Evolutionary conservation across 2,888 invertebrate genomes (phyloP).

Genomic region (Margaritifera margaritifera): DNA sequence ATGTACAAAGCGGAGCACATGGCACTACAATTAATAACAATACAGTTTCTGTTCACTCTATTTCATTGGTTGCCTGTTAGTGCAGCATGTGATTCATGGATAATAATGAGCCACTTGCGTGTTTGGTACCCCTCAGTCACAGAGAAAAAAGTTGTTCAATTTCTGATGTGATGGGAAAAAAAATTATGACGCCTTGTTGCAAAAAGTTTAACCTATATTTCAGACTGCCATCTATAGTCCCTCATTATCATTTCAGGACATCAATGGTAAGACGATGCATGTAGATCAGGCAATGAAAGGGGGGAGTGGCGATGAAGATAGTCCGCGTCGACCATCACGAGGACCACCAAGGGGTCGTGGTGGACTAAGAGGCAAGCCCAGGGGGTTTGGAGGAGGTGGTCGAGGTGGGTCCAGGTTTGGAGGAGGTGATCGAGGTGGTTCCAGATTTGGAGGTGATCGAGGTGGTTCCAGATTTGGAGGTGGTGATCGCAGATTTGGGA

Average conservation of each 20-base stretch:
- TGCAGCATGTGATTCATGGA: no score
- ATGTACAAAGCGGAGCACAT: no score
- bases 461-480: slow-evolving; percentile 29
- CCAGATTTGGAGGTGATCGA: slow-evolving; percentile 6
- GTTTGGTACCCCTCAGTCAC: no score
- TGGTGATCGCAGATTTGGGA: slow-evolving; percentile 3
- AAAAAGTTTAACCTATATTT: not conserved
- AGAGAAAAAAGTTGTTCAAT: no score
- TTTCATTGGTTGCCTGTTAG: no score
- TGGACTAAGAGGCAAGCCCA: slow-evolving; percentile 8
- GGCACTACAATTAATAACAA: no score
- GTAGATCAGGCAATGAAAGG: slow-evolving; percentile 52
- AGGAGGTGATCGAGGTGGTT: slow-evolving; percentile 23
- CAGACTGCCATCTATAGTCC: not conserved
- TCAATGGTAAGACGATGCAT: slow-evolving; percentile 52
- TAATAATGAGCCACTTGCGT: no score
- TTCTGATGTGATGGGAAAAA: no score
- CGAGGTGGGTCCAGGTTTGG: slow-evolving; percentile 12
- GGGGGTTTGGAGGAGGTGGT: slow-evolving; percentile 7
- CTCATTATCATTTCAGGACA: slow-evolving; percentile 31
- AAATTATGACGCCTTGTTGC: not conserved
- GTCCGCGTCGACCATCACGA: slow-evolving; percentile 1
- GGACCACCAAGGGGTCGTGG: slow-evolving; percentile 18
- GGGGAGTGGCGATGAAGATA: slow-evolving; percentile 12
- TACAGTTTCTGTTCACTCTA: no score